Evolutionary conservation across 2,113 vertebrate genomes (phyloP), one percentile per base, ranked within the genome.

Genomic region (Mus pahari): DNA sequence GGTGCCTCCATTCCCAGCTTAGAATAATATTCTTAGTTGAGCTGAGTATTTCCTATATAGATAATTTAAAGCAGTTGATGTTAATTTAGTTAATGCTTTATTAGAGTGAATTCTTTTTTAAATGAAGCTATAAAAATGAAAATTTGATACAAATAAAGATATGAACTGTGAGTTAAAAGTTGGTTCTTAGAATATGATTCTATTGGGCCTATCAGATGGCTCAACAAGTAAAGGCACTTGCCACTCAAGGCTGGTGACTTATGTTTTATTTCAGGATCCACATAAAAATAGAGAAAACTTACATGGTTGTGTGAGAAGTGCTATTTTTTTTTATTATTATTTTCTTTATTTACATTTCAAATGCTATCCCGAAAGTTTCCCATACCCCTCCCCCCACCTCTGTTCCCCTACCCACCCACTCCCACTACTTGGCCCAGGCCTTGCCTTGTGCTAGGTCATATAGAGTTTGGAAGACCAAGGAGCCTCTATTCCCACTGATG

Each of bases 31-130:
- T 42, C 36, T 62, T 82, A 82, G 28, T 39, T 64, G 39, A 45
- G 39, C 26, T 62, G 58, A 42, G 2, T 64, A 68, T 96, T 96
- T 84, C 5, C 31, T 81, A 0, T 66, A 1, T 86, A 48, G 26
- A 77, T 11, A 14, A 1, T 89, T 0, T 89, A 83, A 92, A 95
- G 17, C 28, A 91, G 1, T 96, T 88, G 50, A 89, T 96, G 10
- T 79, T 82, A 60, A 70, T 92, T 96, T 95, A 68, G 36, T 94
- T 96, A 75, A 88, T 96, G 19, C 36, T 62, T 92, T 24, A 90
- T 88, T 26, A 90, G 26, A 82, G 66, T 84, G 96, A 78, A 81
- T 84, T 91, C 8, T 9, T 64, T 91, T 89, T n/a, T 71, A 60
- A 89, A 78, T 84, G 45, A 45, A 84, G 82, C 39, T 45, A 20